Evolutionary conservation across 2,888 invertebrate species (phyloP).

Genomic region (Lysandra coridon): DNA sequence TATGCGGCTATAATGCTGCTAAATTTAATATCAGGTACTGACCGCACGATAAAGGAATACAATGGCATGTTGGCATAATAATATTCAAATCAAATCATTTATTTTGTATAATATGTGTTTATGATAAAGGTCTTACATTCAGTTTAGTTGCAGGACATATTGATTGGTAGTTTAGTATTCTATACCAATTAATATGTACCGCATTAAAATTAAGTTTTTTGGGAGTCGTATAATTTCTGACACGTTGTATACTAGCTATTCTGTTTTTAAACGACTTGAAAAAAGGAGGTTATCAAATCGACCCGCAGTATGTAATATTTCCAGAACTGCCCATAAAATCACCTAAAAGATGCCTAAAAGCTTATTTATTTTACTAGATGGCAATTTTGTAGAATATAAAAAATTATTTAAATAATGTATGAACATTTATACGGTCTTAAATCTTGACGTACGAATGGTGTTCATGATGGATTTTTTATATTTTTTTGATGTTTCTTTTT

Average conservation of each 20-base stretch:
- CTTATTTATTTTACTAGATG: not conserved
- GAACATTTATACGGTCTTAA: conserved; percentile 3
- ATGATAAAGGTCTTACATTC: too few species aligned
- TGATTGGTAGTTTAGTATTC: too few species aligned
- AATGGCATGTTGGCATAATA: too few species aligned
- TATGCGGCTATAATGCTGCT: not conserved
- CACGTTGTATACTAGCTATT: too few species aligned
- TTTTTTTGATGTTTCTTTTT: conserved; percentile 6
- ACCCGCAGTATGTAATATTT: too few species aligned
- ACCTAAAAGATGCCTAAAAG: not conserved
- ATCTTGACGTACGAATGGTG: conserved; percentile 2
- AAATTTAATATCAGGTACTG: too few species aligned
- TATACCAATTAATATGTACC: too few species aligned
- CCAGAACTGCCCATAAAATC: not conserved
- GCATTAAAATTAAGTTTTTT: not conserved
- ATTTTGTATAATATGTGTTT: too few species aligned
- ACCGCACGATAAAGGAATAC: too few species aligned
- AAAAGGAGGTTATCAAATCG: not conserved
- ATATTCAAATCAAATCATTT: too few species aligned
- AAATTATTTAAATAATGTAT: not conserved
- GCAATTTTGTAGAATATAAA: not conserved
- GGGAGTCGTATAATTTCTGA: too few species aligned
- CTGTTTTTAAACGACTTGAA: not conserved
- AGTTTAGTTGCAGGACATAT: too few species aligned
- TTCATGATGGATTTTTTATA: conserved; percentile 1